Base-by-base conservation (phyloP, 2,888 invertebrate genomes). In the Trichogramma evanescens region DNA sequence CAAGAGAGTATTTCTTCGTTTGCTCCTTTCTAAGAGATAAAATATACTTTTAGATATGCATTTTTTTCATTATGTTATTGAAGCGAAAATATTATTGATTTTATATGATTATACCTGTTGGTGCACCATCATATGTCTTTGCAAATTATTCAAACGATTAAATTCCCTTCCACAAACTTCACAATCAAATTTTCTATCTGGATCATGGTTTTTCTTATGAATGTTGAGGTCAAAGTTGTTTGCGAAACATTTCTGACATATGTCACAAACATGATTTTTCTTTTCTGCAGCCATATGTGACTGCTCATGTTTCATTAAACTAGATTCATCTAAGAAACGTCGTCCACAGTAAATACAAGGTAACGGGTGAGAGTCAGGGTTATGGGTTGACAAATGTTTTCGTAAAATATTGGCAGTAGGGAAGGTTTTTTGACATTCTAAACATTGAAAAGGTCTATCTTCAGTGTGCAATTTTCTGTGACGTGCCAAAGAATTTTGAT, bases 241-340 rank as follows among this genome's bases (percentile, higher is more conserved):
- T 9, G 80, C 76, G 60, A 84, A 86, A 0, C 81, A 75, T 63
- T 82, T 84, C 51, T 80, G 79, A 67, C 85, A 85, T 56, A 82
- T 71, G 1, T 77, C 73, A 66, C 85, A 86, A 0, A 74, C 68
- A 58, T 78, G 81, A 6, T 79, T 79, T 54, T 69, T 68, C 59
- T 73, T 71, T 59, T 76, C 77, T 41, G 71, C 74, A 54, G 74
- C 75, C 61, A 79, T 71, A 65, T 81, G 81, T 4, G 77, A 78
- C 49, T 78, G 72, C 68, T 79, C 73, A 67, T 80, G 80, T 66
- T 78, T 80, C 44, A 73, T 73, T 51, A 80, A 69, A 56, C 73
- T 76, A 6, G 74, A 70, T 66, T 78, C 77, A 56, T 79, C 80
- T 45, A 78, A 70, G 65, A 80, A 81, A 8, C 78, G 72, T 9